Conservation (phyloP, 2,797 vertebrate species). For the Eulemur mongoz region DNA sequence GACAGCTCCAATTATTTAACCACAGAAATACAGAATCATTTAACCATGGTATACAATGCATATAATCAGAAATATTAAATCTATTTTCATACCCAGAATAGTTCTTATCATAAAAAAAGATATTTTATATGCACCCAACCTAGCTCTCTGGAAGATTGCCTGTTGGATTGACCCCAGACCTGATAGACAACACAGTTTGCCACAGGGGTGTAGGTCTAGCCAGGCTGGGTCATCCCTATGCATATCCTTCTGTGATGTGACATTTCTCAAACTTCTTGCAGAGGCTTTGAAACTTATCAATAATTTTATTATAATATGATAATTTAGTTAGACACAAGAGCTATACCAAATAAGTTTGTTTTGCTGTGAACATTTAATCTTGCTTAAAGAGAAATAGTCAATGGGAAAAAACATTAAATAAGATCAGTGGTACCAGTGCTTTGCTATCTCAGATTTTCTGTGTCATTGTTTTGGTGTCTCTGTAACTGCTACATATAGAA, state of each 20-base stretch:
- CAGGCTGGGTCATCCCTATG: accelerated
- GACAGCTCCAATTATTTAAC: conserved; percentile 70
- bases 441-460: background rate
- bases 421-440: background rate
- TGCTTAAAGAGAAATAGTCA: background rate
- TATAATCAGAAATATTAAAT: conserved; percentile 47
- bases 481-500: background rate
- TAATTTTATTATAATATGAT: background rate
- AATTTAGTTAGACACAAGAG: background rate
- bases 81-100: conserved; percentile 12
- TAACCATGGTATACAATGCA: conserved; percentile 65
- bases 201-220: accelerated
- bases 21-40: conserved; percentile 72
- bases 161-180: background rate
- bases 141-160: background rate
- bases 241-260: background rate
- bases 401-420: background rate
- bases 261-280: background rate
- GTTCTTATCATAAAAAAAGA: background rate
- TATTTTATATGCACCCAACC: background rate
- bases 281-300: background rate
- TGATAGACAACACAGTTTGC: background rate
- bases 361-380: background rate
- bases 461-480: background rate
- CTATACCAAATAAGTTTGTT: background rate